Percentiles rank a stretch among this genome's conserved stretches.
These are phyloP conservation scores for Thecocarcelia acutangulata DNA, from an alignment of 2,888 invertebrate species.

Conservation along the genomic window DNA sequence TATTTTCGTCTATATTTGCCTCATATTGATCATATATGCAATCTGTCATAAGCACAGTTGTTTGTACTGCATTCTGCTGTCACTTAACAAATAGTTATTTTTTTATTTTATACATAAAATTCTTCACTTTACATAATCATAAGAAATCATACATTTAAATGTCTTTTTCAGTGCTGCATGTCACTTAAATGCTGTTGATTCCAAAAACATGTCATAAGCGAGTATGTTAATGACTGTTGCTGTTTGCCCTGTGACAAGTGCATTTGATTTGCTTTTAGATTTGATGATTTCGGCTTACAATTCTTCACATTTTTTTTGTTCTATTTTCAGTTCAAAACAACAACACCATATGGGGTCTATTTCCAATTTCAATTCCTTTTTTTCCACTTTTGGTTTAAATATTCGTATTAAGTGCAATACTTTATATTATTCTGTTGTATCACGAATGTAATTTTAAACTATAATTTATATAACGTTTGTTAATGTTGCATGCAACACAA, in stretches of 20 bases:
- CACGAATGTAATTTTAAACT: conserved; percentile 67
- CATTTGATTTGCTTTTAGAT: conserved; percentile 64
- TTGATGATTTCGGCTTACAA: conserved; percentile 43
- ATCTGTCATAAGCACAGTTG: too few species aligned
- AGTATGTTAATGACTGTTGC: conserved; percentile 19
- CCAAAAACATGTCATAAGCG: conserved; percentile 43
- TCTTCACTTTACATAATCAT: neutral
- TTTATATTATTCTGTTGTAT: conserved; percentile 54
- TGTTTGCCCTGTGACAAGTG: conserved; percentile 54
- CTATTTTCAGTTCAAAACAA: conserved; percentile 27
- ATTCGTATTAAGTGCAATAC: conserved; percentile 48
- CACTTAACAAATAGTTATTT: too few species aligned
- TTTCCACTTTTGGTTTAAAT: conserved; percentile 19
- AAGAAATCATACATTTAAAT: conserved; percentile 30
- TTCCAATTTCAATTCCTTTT: conserved; percentile 36
- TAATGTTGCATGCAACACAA: conserved; percentile 64
- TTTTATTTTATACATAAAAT: too few species aligned
- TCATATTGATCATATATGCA: too few species aligned
- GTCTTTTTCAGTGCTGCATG: conserved; percentile 1
- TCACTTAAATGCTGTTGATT: neutral
- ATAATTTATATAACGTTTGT: conserved; percentile 53
- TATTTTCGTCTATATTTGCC: too few species aligned
- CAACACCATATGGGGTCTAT: conserved; percentile 65
- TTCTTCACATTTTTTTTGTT: conserved; percentile 32
- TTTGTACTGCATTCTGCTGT: too few species aligned